Conservation (phyloP, 2,113 vertebrate species). For the Platysteira castanea region DNA sequence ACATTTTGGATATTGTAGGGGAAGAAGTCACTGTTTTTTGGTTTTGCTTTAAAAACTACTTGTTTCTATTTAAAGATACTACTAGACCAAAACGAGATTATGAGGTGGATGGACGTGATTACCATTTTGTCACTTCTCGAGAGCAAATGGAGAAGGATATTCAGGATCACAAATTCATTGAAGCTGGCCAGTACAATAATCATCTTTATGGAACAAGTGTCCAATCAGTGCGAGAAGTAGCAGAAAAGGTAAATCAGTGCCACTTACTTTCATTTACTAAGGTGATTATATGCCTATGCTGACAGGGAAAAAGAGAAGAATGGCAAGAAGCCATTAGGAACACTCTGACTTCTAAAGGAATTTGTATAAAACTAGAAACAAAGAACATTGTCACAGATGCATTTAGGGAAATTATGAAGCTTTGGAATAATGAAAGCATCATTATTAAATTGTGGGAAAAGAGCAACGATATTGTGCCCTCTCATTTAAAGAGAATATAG, state of each 20-base stretch:
- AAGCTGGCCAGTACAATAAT: conserved; percentile 98
- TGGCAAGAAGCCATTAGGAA: not conserved
- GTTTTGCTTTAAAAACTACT: not conserved
- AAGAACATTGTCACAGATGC: not conserved
- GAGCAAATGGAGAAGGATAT: conserved; percentile 99
- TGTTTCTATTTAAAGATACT: conserved; percentile 81
- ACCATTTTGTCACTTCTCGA: conserved; percentile 92
- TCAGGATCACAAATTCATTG: conserved; percentile 97
- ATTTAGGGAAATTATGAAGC: not conserved
- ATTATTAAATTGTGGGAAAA: not conserved
- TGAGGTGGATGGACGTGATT: conserved; percentile 93
- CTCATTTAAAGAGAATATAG: not conserved
- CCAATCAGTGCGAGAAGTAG: conserved; percentile 94
- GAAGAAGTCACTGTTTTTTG: not conserved
- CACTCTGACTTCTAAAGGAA: not conserved
- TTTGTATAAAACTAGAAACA: not conserved
- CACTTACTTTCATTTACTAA: not conserved
- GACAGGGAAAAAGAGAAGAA: not conserved
- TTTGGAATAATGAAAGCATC: not conserved
- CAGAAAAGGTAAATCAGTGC: conserved; percentile 84
- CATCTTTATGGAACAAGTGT: conserved; percentile 98
- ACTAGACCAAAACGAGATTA: conserved; percentile 97
- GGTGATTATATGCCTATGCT: not conserved
- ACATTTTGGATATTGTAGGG: not conserved
- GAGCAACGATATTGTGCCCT: not conserved